phyloP scores from a whole-genome alignment of 2,888 invertebrate species.

The Drosophila paramelanica region DNA sequence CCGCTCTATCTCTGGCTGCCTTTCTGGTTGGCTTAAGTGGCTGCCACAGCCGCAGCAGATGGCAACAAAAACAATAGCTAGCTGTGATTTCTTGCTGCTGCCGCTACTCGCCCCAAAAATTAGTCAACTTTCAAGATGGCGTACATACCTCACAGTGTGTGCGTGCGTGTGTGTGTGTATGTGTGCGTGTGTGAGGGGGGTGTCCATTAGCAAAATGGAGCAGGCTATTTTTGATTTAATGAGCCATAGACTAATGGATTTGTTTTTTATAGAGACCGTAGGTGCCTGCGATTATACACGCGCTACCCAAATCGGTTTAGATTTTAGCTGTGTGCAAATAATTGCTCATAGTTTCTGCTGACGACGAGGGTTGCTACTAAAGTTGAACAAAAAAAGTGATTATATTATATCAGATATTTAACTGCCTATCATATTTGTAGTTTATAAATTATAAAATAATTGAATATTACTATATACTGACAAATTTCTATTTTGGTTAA shows the following conservation, averaged over 20 bases:
- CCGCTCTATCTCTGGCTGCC: conserved; percentile 33
- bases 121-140: conserved; percentile 76
- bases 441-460: background rate
- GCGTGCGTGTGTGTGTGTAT: conserved; percentile 17
- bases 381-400: background rate
- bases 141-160: conserved; percentile 22
- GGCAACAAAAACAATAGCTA: conserved; percentile 52
- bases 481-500: too few species aligned
- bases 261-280: conserved; percentile 28
- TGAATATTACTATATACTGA: too few species aligned
- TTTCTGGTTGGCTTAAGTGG: conserved; percentile 65
- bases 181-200: conserved; percentile 24
- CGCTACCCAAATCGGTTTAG: conserved; percentile 51
- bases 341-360: conserved; percentile 36
- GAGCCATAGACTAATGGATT: conserved; percentile 83
- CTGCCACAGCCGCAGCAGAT: conserved; percentile 43
- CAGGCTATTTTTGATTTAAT: conserved; percentile 84
- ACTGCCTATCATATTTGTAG: too few species aligned
- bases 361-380: conserved; percentile 39
- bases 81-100: conserved; percentile 60
- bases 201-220: conserved; percentile 84
- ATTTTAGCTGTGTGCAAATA: conserved; percentile 41
- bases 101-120: conserved; percentile 55
- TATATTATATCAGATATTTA: too few species aligned
- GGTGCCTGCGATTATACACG: conserved; percentile 26